phyloP scores from a whole-genome alignment of 1,140 invertebrate genomes.

The Neotoxoptera formosana region DNA sequence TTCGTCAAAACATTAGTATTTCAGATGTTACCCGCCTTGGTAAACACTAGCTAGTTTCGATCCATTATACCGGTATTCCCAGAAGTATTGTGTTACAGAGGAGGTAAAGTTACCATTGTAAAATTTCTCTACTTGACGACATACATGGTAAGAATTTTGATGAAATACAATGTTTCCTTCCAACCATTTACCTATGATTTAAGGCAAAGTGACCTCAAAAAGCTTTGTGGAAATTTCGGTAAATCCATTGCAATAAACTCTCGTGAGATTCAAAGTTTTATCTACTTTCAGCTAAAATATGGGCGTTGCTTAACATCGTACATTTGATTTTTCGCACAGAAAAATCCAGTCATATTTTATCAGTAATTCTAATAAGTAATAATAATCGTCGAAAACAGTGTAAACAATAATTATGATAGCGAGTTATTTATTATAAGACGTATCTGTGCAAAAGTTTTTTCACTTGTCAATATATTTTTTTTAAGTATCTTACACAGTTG shows the following conservation, averaged over 20 bases:
- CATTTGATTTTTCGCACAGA: neutral
- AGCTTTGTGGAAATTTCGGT: neutral
- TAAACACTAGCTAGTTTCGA: neutral
- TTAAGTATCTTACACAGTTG: neutral
- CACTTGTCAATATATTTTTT: neutral
- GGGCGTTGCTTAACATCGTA: neutral
- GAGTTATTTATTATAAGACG: neutral
- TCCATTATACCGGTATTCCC: constrained; percentile 19
- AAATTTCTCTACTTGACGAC: neutral
- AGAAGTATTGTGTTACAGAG: neutral
- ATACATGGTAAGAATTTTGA: constrained; percentile 29
- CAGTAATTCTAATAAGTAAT: neutral
- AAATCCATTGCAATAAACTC: neutral
- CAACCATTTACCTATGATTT: constrained; percentile 5
- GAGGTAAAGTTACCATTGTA: constrained; percentile 30
- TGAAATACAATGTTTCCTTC: neutral
- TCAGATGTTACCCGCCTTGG: neutral
- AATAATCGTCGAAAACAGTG: neutral
- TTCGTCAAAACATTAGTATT: constrained; percentile 33
- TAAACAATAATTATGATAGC: neutral
- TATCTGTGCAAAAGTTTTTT: neutral
- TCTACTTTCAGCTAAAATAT: neutral
- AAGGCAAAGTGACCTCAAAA: constrained; percentile 1
- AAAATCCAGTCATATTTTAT: neutral
- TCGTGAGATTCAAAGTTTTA: constrained; percentile 29